Evolutionary conservation across 1,140 invertebrate genomes (phyloP), one percentile per base, ranked within the genome.

Genomic region (Arctopsyche grandis): DNA sequence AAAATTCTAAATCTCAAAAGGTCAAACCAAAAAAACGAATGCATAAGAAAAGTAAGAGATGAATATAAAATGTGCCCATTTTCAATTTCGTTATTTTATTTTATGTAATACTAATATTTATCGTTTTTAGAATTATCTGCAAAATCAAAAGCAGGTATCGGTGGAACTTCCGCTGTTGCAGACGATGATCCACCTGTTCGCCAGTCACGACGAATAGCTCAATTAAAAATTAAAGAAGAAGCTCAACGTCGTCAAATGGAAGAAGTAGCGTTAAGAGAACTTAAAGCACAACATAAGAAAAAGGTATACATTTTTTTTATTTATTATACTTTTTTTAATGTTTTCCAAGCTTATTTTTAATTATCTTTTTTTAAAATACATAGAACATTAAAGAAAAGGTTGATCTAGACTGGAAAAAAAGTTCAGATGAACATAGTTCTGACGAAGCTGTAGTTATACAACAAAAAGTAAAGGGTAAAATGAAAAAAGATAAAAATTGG

Each of bases 171-270:
- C 43, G 46, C 5, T 12, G 9, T 12, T 12, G 69, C 22, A 66
- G 83, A 84, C 5, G 86, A 87, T 52, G 77, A 86, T 22, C 88
- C 90, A 4, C 91, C 92, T 0, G 91, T 95, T 1, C 86, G 94
- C 16, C 93, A 94, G 83, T 95, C 94, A 7, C 89, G 94, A 3
- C 88, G 95, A 69, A 95, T 97, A 83, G 95, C 95, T 0, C 94
- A 96, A 84, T 90, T 95, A 79, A 95, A 96, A 82, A 95, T 96
- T 69, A 94, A 93, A 79, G 94, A 96, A 84, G 94, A 95, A 85
- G 93, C 93, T 0, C 93, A 96, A 73, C 85, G 93, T 9, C 89
- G 93, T 58, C 91, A 93, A 81, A 84, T 92, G 24, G 93, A 95
- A 83, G 93, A 95, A 83, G 91, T 92, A 1, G 89, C 91, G 0